These are phyloP conservation scores for Drosophila niveifrons DNA, from an alignment of 2,888 invertebrate species.

Conservation along the genomic window DNA sequence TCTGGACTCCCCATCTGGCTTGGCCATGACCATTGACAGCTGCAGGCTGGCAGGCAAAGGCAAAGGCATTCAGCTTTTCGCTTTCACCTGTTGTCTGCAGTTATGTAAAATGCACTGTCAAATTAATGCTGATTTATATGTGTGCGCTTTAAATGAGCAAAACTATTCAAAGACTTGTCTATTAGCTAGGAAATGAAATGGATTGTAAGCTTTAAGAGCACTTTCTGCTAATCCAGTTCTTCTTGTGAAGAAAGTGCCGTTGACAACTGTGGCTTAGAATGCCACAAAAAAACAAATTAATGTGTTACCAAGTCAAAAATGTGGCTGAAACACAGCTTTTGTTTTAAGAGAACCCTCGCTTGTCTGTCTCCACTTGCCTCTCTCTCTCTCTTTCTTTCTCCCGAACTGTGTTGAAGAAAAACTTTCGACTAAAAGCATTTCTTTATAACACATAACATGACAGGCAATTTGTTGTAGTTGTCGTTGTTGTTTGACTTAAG, in stretches of 20 bases:
- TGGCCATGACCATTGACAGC: constrained; percentile 66
- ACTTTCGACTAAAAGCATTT: constrained; percentile 66
- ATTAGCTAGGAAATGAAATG: neutral
- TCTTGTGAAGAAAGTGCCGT: constrained; percentile 13
- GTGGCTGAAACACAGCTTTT: constrained; percentile 55
- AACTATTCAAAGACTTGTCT: neutral
- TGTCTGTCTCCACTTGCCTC: neutral
- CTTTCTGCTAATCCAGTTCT: constrained; percentile 7
- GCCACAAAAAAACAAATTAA: constrained; percentile 32
- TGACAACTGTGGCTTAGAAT: constrained; percentile 27
- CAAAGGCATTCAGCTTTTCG: constrained; percentile 53
- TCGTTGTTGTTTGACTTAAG: constrained; percentile 17
- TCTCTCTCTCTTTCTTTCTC: neutral
- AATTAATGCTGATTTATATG: constrained; percentile 81
- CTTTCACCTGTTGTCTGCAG: constrained; percentile 75
- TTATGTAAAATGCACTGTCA: constrained; percentile 78
- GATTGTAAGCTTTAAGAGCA: neutral
- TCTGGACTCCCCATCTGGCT: constrained; percentile 41
- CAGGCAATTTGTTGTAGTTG: constrained; percentile 54
- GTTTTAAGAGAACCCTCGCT: constrained; percentile 41
- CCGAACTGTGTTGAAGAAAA: constrained; percentile 7
- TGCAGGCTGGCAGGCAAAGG: constrained; percentile 50
- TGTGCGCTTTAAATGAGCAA: constrained; percentile 57
- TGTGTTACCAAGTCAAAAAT: constrained; percentile 24
- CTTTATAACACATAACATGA: constrained; percentile 49